Base-by-base conservation (phyloP, 2,888 invertebrate genomes). In the Stegana nigrithorax region DNA sequence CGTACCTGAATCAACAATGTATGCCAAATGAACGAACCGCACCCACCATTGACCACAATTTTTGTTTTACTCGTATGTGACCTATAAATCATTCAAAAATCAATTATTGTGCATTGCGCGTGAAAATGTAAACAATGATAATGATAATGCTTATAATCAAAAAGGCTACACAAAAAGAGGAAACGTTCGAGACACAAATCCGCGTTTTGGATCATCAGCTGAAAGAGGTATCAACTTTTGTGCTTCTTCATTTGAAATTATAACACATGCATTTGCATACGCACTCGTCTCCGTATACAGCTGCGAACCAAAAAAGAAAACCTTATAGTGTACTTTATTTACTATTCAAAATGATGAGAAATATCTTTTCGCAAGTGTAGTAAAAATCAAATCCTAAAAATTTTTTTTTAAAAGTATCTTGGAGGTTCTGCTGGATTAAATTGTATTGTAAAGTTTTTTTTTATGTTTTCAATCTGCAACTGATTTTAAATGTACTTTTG, bases 111-210 rank as follows among this genome's bases (percentile, higher is more conserved):
- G 32, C 27, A n/a, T n/a, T 45, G 45, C 47, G 66, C 63, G 68
- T 58, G 55, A 56, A 51, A 58, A 64, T 45, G 50, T 26, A 57
- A 57, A 65, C n/a, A n/a, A n/a, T n/a, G n/a, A n/a, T n/a, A n/a
- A n/a, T n/a, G n/a, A n/a, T n/a, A n/a, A n/a, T n/a, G n/a, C n/a
- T n/a, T n/a, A n/a, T n/a, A 59, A 68, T 53, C 36, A 39, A 57
- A 84, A 89, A 97, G 96, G 96, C 97, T 83, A 94, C 96, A 84
- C 93, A 95, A 89, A 93, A 96, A 87, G 97, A 97, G 89, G 97
- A 97, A 88, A 91, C 93, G 78, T 95, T 92, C 89, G 93, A 95
- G 87, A 91, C 91, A 86, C 94, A 95, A 88, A 93, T 96, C 85
- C 95, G 95, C 90, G 89, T 92, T 84, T 90, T 96, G 88, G 92